phyloP scores from a whole-genome alignment of 2,888 invertebrate genomes.

The Zaprionus obscuricornis region DNA sequence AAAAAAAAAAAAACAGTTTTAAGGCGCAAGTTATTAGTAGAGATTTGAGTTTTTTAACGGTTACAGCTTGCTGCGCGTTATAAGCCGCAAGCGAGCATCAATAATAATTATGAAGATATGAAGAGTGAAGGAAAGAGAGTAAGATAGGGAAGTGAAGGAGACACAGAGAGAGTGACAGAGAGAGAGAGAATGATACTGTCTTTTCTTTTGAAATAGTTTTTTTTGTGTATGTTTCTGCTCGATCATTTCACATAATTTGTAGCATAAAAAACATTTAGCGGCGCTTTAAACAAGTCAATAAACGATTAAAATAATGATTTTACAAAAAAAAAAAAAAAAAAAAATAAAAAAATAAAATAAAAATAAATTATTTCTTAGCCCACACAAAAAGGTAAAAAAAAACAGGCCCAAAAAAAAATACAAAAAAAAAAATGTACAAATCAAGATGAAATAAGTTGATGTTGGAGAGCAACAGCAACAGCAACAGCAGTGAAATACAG shows the following conservation, averaged over 20 bases:
- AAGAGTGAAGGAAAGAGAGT: too few species aligned
- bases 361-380: constrained; percentile 28
- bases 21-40: too few species aligned
- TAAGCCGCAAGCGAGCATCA: too few species aligned
- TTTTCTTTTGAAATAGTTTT: constrained; percentile 11
- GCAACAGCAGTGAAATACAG: too few species aligned
- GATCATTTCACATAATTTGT: constrained; percentile 81
- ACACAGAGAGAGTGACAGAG: too few species aligned
- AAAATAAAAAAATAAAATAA: constrained; percentile 23
- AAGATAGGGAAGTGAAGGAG: too few species aligned
- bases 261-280: constrained; percentile 55
- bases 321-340: constrained; percentile 37
- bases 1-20: too few species aligned
- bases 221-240: constrained; percentile 61
- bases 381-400: constrained; percentile 65
- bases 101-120: too few species aligned
- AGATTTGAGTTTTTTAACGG: too few species aligned
- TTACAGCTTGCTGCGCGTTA: too few species aligned
- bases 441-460: constrained; percentile 25
- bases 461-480: too few species aligned
- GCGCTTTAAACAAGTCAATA: constrained; percentile 77
- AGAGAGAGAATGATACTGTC: constrained; percentile 4
- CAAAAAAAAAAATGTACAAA: constrained; percentile 24
- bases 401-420: constrained; percentile 40
- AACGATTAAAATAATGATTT: constrained; percentile 78